phyloP scores from a whole-genome alignment of 2,888 invertebrate genomes.

The Sphinx pinastri region DNA sequence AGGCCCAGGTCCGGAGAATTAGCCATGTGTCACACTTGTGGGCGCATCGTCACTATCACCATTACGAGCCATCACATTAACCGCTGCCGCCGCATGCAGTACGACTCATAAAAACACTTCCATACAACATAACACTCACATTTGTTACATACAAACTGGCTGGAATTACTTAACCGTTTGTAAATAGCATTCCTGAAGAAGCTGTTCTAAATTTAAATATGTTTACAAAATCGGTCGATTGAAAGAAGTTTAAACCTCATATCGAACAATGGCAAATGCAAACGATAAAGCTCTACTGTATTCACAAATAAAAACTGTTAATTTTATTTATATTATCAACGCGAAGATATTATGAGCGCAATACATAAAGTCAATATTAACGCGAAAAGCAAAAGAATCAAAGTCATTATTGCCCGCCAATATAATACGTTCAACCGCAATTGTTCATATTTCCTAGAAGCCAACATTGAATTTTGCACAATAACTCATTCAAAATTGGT shows the following conservation, averaged over 20 bases:
- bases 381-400: neutral
- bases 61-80: slow-evolving; percentile 65
- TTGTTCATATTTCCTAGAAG: slow-evolving; percentile 31
- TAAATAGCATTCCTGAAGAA: neutral
- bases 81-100: slow-evolving; percentile 34
- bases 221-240: neutral
- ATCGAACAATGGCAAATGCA: too few species aligned
- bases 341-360: neutral
- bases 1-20: slow-evolving; percentile 84
- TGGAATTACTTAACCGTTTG: slow-evolving; percentile 2
- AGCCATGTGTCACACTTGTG: slow-evolving; percentile 82
- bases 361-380: neutral
- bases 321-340: neutral
- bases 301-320: neutral
- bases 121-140: slow-evolving; percentile 1
- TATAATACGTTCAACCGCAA: slow-evolving; percentile 26
- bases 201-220: neutral
- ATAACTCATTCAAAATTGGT: slow-evolving; percentile 80
- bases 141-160: neutral
- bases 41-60: slow-evolving; percentile 58
- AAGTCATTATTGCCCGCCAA: slow-evolving; percentile 22
- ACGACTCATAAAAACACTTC: neutral
- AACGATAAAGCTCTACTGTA: neutral
- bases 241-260: too few species aligned
- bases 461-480: slow-evolving; percentile 68